These are phyloP conservation scores for Zootoca vivipara DNA, from an alignment of 2,113 vertebrate genomes.

Conservation along the genomic window DNA sequence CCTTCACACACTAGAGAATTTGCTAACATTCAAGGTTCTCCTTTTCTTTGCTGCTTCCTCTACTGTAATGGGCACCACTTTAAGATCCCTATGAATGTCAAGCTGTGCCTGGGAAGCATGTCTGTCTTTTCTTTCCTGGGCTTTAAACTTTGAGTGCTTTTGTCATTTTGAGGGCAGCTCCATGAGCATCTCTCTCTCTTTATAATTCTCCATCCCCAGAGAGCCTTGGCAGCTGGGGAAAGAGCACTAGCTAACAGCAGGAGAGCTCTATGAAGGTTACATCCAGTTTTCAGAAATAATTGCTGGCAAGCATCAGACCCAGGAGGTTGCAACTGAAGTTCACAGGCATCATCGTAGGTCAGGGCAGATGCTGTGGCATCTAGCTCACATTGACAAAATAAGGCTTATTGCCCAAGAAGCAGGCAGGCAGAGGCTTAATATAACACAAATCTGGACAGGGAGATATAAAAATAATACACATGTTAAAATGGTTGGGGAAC, in stretches of 20 bases:
- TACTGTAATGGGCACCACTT: background rate
- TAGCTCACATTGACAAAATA: background rate
- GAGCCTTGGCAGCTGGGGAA: background rate
- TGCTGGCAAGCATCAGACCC: background rate
- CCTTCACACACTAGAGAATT: background rate
- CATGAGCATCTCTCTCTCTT: background rate
- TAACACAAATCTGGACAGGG: background rate
- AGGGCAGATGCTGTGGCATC: background rate
- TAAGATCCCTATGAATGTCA: background rate
- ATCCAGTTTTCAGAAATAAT: conserved; percentile 17
- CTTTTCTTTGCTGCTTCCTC: background rate
- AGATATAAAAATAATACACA: background rate
- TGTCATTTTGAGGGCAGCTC: background rate
- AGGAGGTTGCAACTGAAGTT: background rate
- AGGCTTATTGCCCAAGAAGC: background rate
- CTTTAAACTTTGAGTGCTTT: background rate
- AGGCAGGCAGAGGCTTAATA: background rate
- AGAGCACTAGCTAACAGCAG: background rate
- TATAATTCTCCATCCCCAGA: background rate
- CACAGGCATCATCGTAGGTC: background rate
- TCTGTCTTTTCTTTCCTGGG: background rate
- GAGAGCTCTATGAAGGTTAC: background rate
- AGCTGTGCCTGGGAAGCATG: background rate
- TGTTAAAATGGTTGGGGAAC: background rate
- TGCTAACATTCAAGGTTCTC: background rate